phyloP scores from a whole-genome alignment of 2,888 invertebrate genomes.

The Tetragnatha montana region DNA sequence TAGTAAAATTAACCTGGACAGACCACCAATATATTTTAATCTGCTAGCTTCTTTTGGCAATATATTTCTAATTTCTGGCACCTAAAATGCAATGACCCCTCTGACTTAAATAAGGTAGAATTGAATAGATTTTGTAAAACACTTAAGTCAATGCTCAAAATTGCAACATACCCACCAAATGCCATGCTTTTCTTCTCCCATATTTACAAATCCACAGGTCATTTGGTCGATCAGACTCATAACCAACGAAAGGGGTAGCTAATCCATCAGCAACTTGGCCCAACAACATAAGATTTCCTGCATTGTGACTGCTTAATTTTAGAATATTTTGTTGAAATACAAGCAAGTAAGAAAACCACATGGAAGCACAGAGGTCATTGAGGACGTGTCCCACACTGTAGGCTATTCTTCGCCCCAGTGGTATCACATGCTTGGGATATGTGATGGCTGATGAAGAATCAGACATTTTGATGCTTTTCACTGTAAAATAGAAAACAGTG shows the following conservation, averaged over 20 bases:
- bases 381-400: conserved; percentile 90
- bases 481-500: too few species aligned
- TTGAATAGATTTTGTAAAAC: background rate
- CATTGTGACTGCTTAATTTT: conserved; percentile 57
- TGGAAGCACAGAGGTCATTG: conserved; percentile 93
- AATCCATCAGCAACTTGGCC: conserved; percentile 87
- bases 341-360: conserved; percentile 90
- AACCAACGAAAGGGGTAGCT: conserved; percentile 90
- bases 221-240: conserved; percentile 86
- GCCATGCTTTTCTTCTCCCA: conserved; percentile 79
- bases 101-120: too few species aligned
- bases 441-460: background rate
- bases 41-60: too few species aligned
- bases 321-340: conserved; percentile 71
- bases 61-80: too few species aligned
- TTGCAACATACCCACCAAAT: conserved; percentile 75
- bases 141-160: too few species aligned
- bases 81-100: too few species aligned
- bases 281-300: conserved; percentile 73
- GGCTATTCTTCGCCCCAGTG: conserved; percentile 76
- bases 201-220: conserved; percentile 75
- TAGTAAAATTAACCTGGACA: too few species aligned
- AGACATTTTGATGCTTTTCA: too few species aligned
- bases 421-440: conserved; percentile 52
- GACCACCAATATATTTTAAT: too few species aligned